phyloP scores from a whole-genome alignment of 2,113 vertebrate genomes.

The Phasianus colchicus region DNA sequence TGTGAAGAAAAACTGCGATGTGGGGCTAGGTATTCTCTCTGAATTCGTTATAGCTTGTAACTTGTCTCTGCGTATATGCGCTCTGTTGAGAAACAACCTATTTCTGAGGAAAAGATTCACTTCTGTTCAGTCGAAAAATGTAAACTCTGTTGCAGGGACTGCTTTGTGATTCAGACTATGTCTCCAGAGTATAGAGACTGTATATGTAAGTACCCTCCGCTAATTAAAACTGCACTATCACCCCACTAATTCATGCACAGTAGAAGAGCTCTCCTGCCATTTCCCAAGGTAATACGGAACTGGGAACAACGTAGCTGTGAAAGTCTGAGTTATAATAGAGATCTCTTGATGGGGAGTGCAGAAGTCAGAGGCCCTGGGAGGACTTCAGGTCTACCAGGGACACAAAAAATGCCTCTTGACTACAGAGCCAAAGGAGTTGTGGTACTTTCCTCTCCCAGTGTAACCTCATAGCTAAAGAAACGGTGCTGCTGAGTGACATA shows the following conservation, averaged over 20 bases:
- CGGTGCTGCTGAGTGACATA: background rate
- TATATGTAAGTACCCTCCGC: background rate
- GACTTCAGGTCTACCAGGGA: background rate
- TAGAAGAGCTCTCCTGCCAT: background rate
- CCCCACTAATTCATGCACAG: background rate
- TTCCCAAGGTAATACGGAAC: background rate
- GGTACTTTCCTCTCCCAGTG: background rate
- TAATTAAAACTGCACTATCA: slow-evolving; percentile 24
- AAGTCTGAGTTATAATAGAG: background rate
- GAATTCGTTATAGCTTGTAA: slow-evolving; percentile 29
- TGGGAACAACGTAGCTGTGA: background rate
- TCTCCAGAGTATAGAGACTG: background rate
- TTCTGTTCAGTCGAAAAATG: background rate
- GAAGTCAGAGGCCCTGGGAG: background rate
- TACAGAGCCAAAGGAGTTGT: background rate
- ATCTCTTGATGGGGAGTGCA: background rate
- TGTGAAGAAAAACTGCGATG: slow-evolving; percentile 32
- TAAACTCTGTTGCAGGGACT: background rate
- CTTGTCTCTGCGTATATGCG: background rate
- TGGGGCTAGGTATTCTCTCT: background rate
- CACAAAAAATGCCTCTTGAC: background rate
- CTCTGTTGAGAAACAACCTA: background rate
- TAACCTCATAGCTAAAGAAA: background rate
- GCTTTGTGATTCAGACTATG: background rate
- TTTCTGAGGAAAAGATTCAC: background rate